These are phyloP conservation scores for Eupeodes latifasciatus DNA, from an alignment of 2,888 invertebrate species.

Conservation along the genomic window DNA sequence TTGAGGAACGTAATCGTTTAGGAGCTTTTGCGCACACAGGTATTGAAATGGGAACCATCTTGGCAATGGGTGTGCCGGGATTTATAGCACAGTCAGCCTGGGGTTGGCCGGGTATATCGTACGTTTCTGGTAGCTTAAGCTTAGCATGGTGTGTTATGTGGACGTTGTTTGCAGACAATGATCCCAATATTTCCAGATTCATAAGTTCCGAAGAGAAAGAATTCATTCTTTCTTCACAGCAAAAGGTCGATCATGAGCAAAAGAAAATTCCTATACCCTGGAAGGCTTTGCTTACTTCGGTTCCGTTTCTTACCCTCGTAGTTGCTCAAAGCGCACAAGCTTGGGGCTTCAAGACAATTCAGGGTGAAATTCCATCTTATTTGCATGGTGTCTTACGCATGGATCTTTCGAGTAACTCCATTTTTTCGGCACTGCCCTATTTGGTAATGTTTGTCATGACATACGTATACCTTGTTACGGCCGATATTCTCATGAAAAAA, in stretches of 20 bases:
- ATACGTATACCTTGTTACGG: conserved; percentile 83
- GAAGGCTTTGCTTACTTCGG: conserved; percentile 18
- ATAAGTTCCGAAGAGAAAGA: conserved; percentile 61
- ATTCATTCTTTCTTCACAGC: conserved; percentile 14
- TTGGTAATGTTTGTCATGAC: conserved; percentile 84
- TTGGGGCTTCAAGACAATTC: conserved; percentile 89
- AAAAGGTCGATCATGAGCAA: conserved; percentile 1
- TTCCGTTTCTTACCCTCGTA: conserved; percentile 81
- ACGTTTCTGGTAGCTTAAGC: conserved; percentile 13
- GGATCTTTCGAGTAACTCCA: conserved; percentile 86
- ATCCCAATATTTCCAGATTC: conserved; percentile 17
- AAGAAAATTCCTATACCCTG: conserved; percentile 25
- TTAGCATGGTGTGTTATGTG: conserved; percentile 24
- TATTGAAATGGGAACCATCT: conserved; percentile 34
- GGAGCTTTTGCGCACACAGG: conserved; percentile 27
- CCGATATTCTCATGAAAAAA: conserved; percentile 84
- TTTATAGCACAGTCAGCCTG: conserved; percentile 14
- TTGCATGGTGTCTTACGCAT: conserved; percentile 87
- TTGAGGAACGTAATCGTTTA: conserved; percentile 19
- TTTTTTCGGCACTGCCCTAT: conserved; percentile 85
- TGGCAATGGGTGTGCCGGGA: conserved; percentile 83
- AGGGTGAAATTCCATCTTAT: conserved; percentile 88
- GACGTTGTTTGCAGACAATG: conserved; percentile 7
- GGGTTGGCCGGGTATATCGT: conserved; percentile 36
- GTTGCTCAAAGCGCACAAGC: conserved; percentile 87